phyloP scores from a whole-genome alignment of 2,797 vertebrate genomes.

The Dendrocincla tyrannina region DNA sequence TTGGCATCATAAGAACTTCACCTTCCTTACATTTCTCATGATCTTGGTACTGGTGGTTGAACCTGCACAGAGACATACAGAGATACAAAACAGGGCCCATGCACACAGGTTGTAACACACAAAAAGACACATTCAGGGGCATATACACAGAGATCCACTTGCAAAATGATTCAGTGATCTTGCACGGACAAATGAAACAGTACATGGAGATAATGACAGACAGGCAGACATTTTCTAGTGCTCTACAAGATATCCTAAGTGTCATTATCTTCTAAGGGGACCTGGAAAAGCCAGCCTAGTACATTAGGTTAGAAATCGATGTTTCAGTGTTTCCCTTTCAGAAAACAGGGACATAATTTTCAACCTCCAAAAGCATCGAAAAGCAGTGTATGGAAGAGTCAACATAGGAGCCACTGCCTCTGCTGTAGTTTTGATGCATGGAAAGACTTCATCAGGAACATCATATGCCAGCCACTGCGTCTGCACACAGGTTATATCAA shows the following conservation, averaged over 20 bases:
- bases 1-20: not conserved
- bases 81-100: not conserved
- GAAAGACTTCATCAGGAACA: not conserved
- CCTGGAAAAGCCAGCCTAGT: not conserved
- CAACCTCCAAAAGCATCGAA: not conserved
- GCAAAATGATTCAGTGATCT: not conserved
- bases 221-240: not conserved
- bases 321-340: not conserved
- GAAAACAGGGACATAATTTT: not conserved
- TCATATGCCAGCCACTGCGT: not conserved
- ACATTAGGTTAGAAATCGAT: not conserved
- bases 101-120: not conserved
- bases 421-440: not conserved
- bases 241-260: not conserved
- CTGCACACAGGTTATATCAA: not conserved
- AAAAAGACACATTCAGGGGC: not conserved
- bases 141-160: not conserved
- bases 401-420: not conserved
- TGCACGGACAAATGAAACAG: not conserved
- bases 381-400: accelerated
- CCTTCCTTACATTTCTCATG: not conserved
- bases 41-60: not conserved
- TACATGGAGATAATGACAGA: not conserved
- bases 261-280: not conserved
- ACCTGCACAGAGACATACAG: not conserved